Conservation (phyloP, 1,140 invertebrate genomes). For the Subanguina moxae region DNA sequence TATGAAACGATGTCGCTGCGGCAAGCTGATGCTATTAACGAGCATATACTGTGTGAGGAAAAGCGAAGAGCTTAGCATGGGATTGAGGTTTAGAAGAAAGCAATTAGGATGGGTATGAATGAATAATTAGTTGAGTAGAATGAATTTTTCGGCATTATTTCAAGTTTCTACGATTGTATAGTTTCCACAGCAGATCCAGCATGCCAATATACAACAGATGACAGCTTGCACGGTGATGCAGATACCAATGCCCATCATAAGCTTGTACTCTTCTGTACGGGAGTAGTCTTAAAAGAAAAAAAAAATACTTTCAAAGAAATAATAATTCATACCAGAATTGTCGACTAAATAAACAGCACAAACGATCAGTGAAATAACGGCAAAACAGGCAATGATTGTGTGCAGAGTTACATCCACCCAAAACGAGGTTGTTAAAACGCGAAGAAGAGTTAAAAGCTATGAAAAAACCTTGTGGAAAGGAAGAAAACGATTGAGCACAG, state of each 20-base stretch:
- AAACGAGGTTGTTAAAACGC: neutral
- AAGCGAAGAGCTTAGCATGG: no score
- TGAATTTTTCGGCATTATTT: slow-evolving; percentile 22
- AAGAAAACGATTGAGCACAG: slow-evolving; percentile 42
- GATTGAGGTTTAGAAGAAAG: no score
- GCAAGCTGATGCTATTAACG: no score
- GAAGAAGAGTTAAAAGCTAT: neutral
- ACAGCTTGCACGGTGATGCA: slow-evolving; percentile 36
- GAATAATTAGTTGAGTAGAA: neutral
- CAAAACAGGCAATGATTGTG: slow-evolving; percentile 25
- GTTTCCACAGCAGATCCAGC: slow-evolving; percentile 41
- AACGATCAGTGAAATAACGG: slow-evolving; percentile 38
- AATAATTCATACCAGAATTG: slow-evolving; percentile 5
- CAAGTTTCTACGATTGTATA: slow-evolving; percentile 47
- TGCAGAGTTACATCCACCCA: slow-evolving; percentile 32
- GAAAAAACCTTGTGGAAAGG: slow-evolving; percentile 37
- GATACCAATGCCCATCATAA: slow-evolving; percentile 17
- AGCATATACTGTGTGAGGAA: no score
- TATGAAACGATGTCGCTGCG: no score
- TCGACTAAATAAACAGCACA: slow-evolving; percentile 34
- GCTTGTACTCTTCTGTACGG: neutral
- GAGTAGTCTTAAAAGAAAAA: slow-evolving; percentile 18
- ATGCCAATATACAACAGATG: slow-evolving; percentile 37
- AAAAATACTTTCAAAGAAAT: slow-evolving; percentile 36
- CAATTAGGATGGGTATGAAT: no score